Base-by-base conservation (phyloP, 2,797 vertebrate species). In the Sparidentex hasta region DNA sequence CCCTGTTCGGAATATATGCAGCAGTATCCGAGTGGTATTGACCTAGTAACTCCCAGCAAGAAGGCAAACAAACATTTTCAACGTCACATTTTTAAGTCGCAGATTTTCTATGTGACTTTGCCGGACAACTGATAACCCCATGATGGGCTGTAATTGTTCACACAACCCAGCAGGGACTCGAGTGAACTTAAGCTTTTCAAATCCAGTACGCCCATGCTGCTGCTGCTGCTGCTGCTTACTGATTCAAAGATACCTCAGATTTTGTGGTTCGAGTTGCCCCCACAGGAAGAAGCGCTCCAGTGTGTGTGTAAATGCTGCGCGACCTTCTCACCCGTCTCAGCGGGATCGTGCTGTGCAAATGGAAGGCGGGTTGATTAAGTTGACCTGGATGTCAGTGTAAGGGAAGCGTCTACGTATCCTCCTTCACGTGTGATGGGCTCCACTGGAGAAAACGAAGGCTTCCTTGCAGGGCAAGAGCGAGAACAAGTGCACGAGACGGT, bases 351-450 rank as follows among this genome's bases (percentile, higher is more conserved):
- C 85, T 83, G 89, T 88, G 80, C 83, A 91, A 93, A 91, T 84
- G 86, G 82, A 89, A 80, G 71, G 64, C 64, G 29, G 78, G 75
- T 80, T 91, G 90, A 92, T 93, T 84, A 85, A 85, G 82, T 91
- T 90, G 88, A 92, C 88, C 85, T 41, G 59, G 27, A 83, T 80
- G 76, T 91, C 85, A 81, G 81, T 55, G 67, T 66, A 82, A 71
- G 66, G 62, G 78, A 69, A 72, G 33, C 44, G 0, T 62, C 65
- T 29, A n/a, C 75, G 82, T 71, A n/a, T 82, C 84, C 80, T 85
- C 82, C 73, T 66, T 74, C 44, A 51, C 33, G 38, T 54, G 64
- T 25, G 71, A 67, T n/a, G 71, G 71, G 70, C 41, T 74, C 67
- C 67, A n/a, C 23, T 16, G 72, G 64, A 80, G 47, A 72, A 72